Conservation (phyloP, 1,140 invertebrate species). For the Pemphigus obesinymphae region DNA sequence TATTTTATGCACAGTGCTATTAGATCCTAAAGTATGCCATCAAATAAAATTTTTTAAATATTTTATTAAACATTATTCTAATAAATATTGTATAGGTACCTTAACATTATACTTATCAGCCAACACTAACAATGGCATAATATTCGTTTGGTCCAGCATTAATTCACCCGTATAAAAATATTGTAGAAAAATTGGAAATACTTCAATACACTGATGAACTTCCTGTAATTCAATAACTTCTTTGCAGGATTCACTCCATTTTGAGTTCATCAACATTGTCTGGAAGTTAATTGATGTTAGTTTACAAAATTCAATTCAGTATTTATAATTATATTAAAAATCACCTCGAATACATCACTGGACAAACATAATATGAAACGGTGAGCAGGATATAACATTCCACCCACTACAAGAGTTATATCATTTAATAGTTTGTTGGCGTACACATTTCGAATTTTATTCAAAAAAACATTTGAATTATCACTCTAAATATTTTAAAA, state of each 20-base stretch:
- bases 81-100: conserved; percentile 52
- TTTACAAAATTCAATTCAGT: background rate
- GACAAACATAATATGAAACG: conserved; percentile 87
- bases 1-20: conserved; percentile 76
- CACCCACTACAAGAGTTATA: conserved; percentile 73
- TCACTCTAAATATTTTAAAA: conserved; percentile 63
- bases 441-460: conserved; percentile 77
- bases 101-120: conserved; percentile 93
- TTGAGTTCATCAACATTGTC: conserved; percentile 91
- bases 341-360: conserved; percentile 90
- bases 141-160: conserved; percentile 72
- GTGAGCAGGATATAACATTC: conserved; percentile 79
- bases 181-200: conserved; percentile 81
- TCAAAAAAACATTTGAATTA: conserved; percentile 70
- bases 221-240: conserved; percentile 78
- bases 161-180: conserved; percentile 93
- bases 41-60: background rate
- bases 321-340: background rate
- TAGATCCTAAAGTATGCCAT: conserved; percentile 60
- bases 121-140: conserved; percentile 77
- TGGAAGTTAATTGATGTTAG: conserved; percentile 50
- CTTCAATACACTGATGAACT: conserved; percentile 72
- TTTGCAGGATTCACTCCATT: conserved; percentile 86
- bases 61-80: background rate
- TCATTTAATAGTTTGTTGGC: conserved; percentile 81